Conservation (phyloP, 2,888 invertebrate genomes). For the Rhimphoctona megacephalus region DNA sequence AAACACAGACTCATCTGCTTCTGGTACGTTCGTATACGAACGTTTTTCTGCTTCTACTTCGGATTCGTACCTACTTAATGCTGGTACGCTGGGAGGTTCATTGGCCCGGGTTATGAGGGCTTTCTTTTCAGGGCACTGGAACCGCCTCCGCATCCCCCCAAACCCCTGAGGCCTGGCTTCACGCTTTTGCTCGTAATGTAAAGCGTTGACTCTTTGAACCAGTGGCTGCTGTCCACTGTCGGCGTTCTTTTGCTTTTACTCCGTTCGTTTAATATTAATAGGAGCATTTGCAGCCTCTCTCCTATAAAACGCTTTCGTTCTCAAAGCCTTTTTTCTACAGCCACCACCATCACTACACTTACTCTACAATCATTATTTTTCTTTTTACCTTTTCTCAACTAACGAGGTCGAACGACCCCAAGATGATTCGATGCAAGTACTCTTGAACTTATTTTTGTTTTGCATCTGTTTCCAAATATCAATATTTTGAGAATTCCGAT, state of each 20-base stretch:
- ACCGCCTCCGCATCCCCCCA: slow-evolving; percentile 46
- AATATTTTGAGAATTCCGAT: neutral
- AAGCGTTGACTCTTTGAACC: slow-evolving; percentile 76
- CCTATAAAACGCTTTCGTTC: slow-evolving; percentile 46
- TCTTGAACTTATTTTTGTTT: slow-evolving; percentile 1
- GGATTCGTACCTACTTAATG: slow-evolving; percentile 68
- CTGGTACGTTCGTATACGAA: slow-evolving; percentile 13
- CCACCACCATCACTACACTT: slow-evolving; percentile 15
- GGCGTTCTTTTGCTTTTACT: slow-evolving; percentile 46
- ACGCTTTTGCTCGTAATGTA: slow-evolving; percentile 51
- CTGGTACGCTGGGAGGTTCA: slow-evolving; percentile 69
- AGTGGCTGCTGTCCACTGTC: slow-evolving; percentile 47
- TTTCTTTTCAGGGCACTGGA: slow-evolving; percentile 74
- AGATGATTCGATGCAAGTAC: slow-evolving; percentile 40
- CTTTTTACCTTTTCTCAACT: slow-evolving; percentile 45
- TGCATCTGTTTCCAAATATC: neutral
- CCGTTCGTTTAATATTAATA: slow-evolving; percentile 79
- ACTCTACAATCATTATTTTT: slow-evolving; percentile 30
- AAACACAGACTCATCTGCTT: slow-evolving; percentile 35
- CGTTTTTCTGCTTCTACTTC: slow-evolving; percentile 25
- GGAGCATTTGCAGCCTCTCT: slow-evolving; percentile 75
- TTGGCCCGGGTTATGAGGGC: slow-evolving; percentile 69
- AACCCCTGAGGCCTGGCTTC: slow-evolving; percentile 31
- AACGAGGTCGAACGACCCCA: slow-evolving; percentile 66
- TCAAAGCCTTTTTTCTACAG: slow-evolving; percentile 35